Conservation (phyloP, 2,888 invertebrate species). For the Cantharis lateralis region DNA sequence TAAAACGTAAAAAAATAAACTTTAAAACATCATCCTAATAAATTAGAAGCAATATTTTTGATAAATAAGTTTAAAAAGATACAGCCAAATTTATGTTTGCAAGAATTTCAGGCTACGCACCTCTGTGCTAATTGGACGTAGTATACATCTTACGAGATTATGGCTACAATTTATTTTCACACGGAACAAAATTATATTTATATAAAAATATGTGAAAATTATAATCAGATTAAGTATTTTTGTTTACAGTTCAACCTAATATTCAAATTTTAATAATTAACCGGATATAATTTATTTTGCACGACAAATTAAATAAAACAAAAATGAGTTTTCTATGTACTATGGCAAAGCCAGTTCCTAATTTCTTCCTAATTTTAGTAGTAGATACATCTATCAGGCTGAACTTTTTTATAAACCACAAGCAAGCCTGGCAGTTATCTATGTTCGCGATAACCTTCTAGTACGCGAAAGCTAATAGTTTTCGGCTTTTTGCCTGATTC, state of each 20-base stretch:
- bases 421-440: no score
- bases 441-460: no score
- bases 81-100: not conserved
- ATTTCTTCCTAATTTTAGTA: no score
- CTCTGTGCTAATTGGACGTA: not conserved
- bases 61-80: not conserved
- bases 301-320: no score
- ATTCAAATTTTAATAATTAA: not conserved
- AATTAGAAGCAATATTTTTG: not conserved
- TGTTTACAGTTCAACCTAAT: not conserved
- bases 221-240: constrained; percentile 18
- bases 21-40: not conserved
- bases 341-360: no score
- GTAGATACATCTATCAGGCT: no score
- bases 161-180: constrained; percentile 10
- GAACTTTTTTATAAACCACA: no score
- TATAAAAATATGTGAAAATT: constrained; percentile 20
- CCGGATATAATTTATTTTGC: no score
- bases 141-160: not conserved
- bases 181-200: constrained; percentile 19
- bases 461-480: no score
- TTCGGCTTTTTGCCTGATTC: no score
- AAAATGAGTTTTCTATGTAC: no score
- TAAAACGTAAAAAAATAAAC: not conserved
- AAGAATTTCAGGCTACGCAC: not conserved